Conservation (phyloP, 2,797 vertebrate species). For the Limnodromus scolopaceus region DNA sequence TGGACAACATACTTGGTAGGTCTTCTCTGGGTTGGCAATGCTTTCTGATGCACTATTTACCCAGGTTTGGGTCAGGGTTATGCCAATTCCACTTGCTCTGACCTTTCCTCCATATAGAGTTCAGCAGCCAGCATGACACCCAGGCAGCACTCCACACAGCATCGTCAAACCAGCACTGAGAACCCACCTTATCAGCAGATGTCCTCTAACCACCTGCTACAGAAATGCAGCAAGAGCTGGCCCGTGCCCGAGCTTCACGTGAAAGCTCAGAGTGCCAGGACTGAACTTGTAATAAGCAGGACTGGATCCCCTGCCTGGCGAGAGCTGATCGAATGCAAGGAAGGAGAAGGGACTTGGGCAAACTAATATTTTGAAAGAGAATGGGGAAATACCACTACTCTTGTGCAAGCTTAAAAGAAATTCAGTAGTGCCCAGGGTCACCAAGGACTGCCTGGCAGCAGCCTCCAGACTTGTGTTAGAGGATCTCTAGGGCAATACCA, state of each 20-base stretch:
- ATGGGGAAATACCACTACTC: conserved; percentile 42
- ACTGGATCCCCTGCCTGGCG: neutral
- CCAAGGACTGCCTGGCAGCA: neutral
- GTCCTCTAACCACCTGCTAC: neutral
- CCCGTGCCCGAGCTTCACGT: neutral
- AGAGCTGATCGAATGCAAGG: neutral
- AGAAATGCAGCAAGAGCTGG: neutral
- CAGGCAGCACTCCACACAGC: neutral
- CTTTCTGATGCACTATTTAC: neutral
- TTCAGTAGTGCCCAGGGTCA: neutral
- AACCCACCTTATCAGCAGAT: neutral
- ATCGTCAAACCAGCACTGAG: neutral
- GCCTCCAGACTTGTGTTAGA: neutral
- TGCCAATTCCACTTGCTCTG: neutral
- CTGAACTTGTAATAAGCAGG: neutral
- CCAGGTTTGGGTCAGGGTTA: neutral
- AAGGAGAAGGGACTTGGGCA: neutral
- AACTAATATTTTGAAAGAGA: conserved; percentile 37
- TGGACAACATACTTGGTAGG: neutral
- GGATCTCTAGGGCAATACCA: neutral
- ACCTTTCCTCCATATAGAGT: neutral
- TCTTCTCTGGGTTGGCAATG: neutral
- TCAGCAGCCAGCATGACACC: neutral
- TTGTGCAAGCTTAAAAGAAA: conserved; percentile 52
- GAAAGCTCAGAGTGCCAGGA: neutral